Evolutionary conservation across 2,888 invertebrate genomes (phyloP), one percentile per base, ranked within the genome.

Genomic region (Apamea sordens): DNA sequence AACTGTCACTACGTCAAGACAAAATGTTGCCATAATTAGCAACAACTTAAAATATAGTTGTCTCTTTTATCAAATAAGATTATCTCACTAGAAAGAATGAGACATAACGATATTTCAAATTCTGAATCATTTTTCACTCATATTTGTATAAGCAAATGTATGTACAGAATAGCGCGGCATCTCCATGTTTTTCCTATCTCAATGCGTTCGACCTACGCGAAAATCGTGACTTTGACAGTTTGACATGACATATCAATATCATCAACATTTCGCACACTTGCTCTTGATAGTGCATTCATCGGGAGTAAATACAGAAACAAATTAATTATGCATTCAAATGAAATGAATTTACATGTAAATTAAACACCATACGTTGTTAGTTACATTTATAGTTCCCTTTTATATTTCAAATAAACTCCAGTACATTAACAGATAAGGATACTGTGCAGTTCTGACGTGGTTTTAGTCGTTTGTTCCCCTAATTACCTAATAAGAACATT

Each of bases 371-470:
- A 53, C 32, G 59, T 59, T 61, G 28, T 59, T n/a, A n/a, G 15
- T 47, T 64, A 21, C 21, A 80, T 80, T 65, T 36, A 53, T 53
- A 53, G 24, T 82, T 70, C n/a, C 5, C 21, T 61, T 44, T 36
- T 44, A 15, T 28, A 21, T 36, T 65, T 24, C 18, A 53, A 63
- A 53, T 53, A 67, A 75, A 50, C 10, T 15, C 7, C 28, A 70
- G 6, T 44, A n/a, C 21, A 47, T 61, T 44, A 32, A 0, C 11
- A 59, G 76, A 28, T 59, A 59, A 15, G 65, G 36, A 59, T 69
- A 75, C 21, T 32, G 21, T 65, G 28, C 32, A 36, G 67, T 71
- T 36, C 82, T 82, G 71, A 81, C 81, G 82, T 81, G 81, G 77
- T 82, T 47, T 72, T 77, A 61, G 41, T n/a, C 21, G n/a, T 59